Conservation (phyloP, 2,797 vertebrate genomes). For the Fringilla coelebs region DNA sequence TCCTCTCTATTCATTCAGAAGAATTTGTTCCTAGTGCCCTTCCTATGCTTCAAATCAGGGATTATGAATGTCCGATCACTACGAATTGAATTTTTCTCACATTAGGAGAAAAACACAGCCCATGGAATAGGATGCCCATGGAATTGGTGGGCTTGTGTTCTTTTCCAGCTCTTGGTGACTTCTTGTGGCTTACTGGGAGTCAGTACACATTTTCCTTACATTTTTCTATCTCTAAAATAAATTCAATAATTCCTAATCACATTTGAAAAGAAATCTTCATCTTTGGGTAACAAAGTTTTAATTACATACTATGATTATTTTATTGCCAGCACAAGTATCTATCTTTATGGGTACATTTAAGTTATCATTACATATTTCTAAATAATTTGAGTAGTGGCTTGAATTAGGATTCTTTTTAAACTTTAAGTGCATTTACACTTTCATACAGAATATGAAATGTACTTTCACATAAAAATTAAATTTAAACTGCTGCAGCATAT, state of each 20-base stretch:
- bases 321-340: not conserved
- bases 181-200: not conserved
- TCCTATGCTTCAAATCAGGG: not conserved
- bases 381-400: not conserved
- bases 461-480: not conserved
- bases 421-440: not conserved
- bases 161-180: not conserved
- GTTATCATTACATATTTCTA: not conserved
- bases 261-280: not conserved
- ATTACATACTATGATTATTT: not conserved
- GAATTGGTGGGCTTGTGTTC: not conserved
- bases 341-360: not conserved
- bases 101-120: not conserved
- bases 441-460: not conserved
- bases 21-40: not conserved
- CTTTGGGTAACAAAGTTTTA: not conserved
- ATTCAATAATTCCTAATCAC: not conserved
- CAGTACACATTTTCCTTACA: not conserved
- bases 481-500: not conserved
- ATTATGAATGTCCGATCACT: not conserved
- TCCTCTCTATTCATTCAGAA: not conserved
- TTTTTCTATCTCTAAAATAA: not conserved
- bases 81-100: not conserved
- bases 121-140: rapidly evolving
- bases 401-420: not conserved